Evolutionary conservation across 2,113 vertebrate species (phyloP).

Genomic region (Thomomys bottae): DNA sequence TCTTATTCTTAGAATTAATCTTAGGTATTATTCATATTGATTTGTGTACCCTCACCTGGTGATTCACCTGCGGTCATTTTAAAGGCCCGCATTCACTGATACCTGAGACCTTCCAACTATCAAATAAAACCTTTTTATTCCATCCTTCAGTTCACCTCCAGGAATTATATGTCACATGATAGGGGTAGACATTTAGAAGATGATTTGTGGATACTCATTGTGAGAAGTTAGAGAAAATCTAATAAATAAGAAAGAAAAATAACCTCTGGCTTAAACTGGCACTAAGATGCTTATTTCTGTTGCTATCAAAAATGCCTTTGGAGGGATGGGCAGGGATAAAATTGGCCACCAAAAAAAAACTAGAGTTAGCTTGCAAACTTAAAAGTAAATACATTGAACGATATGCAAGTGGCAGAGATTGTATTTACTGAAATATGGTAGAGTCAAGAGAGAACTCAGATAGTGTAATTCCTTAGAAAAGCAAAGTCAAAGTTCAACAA

Average conservation of each 20-base stretch:
- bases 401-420: too few species aligned
- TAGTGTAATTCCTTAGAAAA: too few species aligned
- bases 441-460: too few species aligned
- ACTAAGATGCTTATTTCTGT: background rate
- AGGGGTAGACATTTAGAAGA: background rate
- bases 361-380: too few species aligned
- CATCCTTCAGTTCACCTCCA: background rate
- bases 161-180: background rate
- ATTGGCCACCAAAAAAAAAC: too few species aligned
- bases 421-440: too few species aligned
- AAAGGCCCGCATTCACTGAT: background rate
- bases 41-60: background rate
- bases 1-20: background rate
- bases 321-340: too few species aligned
- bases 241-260: slow-evolving; percentile 35
- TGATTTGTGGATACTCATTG: background rate
- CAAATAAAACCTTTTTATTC: background rate
- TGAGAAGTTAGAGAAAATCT: background rate
- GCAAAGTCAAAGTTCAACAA: too few species aligned
- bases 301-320: background rate
- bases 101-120: background rate
- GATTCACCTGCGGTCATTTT: background rate
- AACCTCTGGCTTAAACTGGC: background rate
- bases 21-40: background rate
- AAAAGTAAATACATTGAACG: too few species aligned